phyloP scores from a whole-genome alignment of 1,140 invertebrate genomes.

The Pogonognathellus flavescens region DNA sequence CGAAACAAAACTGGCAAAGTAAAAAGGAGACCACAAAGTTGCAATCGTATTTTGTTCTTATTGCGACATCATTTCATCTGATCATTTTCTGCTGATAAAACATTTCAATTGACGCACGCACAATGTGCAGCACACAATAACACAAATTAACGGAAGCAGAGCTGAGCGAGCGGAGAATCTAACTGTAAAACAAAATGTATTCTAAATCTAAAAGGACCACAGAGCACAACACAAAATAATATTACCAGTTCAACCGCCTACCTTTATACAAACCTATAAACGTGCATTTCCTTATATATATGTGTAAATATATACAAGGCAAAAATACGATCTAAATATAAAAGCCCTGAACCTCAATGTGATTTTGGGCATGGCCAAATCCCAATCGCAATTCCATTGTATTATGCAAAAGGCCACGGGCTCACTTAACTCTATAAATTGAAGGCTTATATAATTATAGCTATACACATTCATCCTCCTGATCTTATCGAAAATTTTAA shows the following conservation, averaged over 20 bases:
- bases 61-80: too few species aligned
- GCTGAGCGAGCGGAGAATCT: conserved; percentile 21
- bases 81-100: too few species aligned
- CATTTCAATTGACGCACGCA: neutral
- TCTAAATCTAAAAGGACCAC: conserved; percentile 9
- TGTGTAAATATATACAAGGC: too few species aligned
- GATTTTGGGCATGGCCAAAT: neutral
- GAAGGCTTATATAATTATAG: neutral
- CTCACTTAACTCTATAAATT: neutral
- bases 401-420: neutral
- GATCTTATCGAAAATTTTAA: conserved; percentile 13
- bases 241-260: too few species aligned
- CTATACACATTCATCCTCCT: too few species aligned
- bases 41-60: too few species aligned
- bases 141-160: conserved; percentile 30
- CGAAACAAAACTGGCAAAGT: too few species aligned
- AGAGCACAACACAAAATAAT: neutral
- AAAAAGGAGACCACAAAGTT: too few species aligned
- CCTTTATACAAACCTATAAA: too few species aligned
- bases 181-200: conserved; percentile 1
- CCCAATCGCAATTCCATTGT: neutral
- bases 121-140: conserved; percentile 11
- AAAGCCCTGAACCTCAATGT: neutral
- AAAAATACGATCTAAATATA: neutral
- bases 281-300: too few species aligned